Evolutionary conservation across 2,888 invertebrate species (phyloP), one percentile per base, ranked within the genome.

Genomic region (Alsophila aescularia): DNA sequence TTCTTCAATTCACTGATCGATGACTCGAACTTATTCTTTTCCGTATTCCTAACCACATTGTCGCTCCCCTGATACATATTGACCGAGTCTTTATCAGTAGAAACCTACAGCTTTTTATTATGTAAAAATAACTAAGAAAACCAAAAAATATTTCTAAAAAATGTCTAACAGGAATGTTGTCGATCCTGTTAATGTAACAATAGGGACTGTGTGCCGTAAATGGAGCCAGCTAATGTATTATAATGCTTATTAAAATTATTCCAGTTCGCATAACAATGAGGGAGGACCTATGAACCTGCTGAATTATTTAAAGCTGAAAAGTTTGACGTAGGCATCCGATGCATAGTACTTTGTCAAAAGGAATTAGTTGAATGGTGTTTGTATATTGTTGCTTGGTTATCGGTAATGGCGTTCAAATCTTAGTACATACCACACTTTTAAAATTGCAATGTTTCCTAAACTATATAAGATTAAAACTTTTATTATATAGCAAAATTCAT

Each of bases 1-100:
- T 84, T 86, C 62, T 88, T 88, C 58, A 90, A 56, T 69, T 90
- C 90, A 81, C 85, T 87, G 24, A 90, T 88, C 0, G 90, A 86
- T 1, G 83, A 77, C 59, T 89, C 88, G 47, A 91, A 90, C 60
- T 83, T 87, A 34, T 82, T 89, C 63, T 83, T 89, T 58, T 85
- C 85, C 35, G 70, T 65, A 69, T 67, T 75, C 10, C 29, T 49
- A 1, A 74, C 54, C 8, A 60, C 71, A 18, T 73, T 66, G n/a
- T 83, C 83, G 18, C 63, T 71, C 12, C 83, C 82, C 47, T 85
- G 85, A 41, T 79, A 77, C 90, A 90, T 90, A 70, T 79, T 86
- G 24, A 27, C 34, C 15, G 34, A 50, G 36, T 36, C 35, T 34
- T 24, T 13, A 2, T 13, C 2, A 34, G 7, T 8, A 14, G n/a